Conservation (phyloP, 37 sponge, comb jelly and placozoan species). For the Amphimedon queenslandica region DNA sequence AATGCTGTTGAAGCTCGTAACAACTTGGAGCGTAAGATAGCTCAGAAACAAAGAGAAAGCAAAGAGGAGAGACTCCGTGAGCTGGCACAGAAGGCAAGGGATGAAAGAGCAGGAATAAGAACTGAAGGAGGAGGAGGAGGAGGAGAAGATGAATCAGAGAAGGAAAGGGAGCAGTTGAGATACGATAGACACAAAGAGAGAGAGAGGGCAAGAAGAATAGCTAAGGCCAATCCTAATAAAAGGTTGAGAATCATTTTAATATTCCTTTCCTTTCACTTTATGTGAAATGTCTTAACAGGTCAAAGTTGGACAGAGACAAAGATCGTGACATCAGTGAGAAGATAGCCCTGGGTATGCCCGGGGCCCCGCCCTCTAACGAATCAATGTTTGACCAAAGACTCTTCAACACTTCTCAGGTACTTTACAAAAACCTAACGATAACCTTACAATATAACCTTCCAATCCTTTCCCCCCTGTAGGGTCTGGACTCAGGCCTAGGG, state of each 20-base stretch:
- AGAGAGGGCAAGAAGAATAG: conserved; percentile 89
- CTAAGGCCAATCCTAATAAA: conserved; percentile 69
- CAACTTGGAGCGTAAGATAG: conserved; percentile 83
- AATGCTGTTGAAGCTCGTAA: conserved; percentile 85
- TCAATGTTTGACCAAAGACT: conserved; percentile 93
- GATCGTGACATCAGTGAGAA: conserved; percentile 95
- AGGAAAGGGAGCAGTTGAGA: conserved; percentile 89
- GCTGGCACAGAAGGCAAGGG: conserved; percentile 90
- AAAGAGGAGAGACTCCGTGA: conserved; percentile 83
- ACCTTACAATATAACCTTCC: not conserved
- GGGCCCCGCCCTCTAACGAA: conserved; percentile 56
- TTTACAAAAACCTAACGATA: not conserved
- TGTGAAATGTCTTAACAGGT: conserved; percentile 9
- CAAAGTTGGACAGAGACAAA: conserved; percentile 69
- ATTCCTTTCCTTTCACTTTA: not conserved
- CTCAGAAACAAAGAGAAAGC: conserved; percentile 83
- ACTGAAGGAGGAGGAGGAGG: conserved; percentile 7
- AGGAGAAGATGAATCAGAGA: conserved; percentile 59
- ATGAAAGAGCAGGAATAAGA: conserved; percentile 79
- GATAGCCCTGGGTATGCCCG: conserved; percentile 92
- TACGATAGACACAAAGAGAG: conserved; percentile 97
- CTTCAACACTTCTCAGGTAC: conserved; percentile 85
- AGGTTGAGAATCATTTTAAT: conserved; percentile 2
- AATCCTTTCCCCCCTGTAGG: no score
- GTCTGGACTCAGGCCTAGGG: conserved; percentile 81